Evolutionary conservation across 2,888 invertebrate species (phyloP).

Genomic region (Acronicta leporina): DNA sequence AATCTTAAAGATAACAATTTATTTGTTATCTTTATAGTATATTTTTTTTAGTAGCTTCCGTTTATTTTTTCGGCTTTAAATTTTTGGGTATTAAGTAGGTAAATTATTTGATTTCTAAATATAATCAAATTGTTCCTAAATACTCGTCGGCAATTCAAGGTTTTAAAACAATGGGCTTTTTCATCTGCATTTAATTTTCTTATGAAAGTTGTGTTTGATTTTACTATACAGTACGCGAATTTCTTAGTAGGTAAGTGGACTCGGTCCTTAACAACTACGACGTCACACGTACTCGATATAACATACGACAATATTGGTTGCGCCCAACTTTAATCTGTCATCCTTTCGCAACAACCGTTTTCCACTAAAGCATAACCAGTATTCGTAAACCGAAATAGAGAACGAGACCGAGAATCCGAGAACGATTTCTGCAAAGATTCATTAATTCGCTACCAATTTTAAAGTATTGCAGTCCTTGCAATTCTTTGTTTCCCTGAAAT

Average conservation of each 20-base stretch:
- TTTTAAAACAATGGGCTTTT: slow-evolving; percentile 18
- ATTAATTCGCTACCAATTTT: slow-evolving; percentile 46
- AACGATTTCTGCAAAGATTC: slow-evolving; percentile 55
- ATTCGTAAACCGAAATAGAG: slow-evolving; percentile 41
- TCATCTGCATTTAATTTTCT: neutral
- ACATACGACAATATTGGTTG: slow-evolving; percentile 53
- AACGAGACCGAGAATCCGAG: slow-evolving; percentile 60
- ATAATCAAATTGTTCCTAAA: neutral
- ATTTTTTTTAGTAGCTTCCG: too few species aligned
- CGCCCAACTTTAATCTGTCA: slow-evolving; percentile 55
- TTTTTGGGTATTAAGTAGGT: neutral
- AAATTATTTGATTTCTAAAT: neutral
- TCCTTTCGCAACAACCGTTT: slow-evolving; percentile 57
- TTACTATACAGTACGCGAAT: too few species aligned
- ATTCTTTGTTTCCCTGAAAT: neutral
- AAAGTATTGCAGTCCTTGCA: neutral
- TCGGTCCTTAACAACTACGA: slow-evolving; percentile 22
- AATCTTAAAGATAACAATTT: too few species aligned
- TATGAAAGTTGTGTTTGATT: too few species aligned
- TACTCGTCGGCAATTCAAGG: too few species aligned
- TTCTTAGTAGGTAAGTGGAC: slow-evolving; percentile 15
- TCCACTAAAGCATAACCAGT: slow-evolving; percentile 53
- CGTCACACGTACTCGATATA: slow-evolving; percentile 19
- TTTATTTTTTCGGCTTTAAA: neutral
- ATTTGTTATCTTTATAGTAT: too few species aligned